These are phyloP conservation scores for Ectobius pallidus DNA, from an alignment of 2,888 invertebrate species.

Conservation along the genomic window DNA sequence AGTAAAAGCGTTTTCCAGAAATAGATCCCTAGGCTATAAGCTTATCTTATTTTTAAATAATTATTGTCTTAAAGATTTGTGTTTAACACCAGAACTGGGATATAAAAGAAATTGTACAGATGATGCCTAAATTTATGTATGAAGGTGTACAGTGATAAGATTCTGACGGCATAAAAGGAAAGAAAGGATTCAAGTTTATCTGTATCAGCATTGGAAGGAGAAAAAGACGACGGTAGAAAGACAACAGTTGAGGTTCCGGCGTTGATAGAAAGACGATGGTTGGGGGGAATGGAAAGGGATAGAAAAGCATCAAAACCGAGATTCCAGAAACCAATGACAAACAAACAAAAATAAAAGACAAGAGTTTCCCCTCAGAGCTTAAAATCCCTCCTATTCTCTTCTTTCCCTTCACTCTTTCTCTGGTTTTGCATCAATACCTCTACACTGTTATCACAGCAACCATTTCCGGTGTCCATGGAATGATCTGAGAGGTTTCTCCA, in stretches of 20 bases:
- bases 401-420: neutral
- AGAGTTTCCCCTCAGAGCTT: neutral
- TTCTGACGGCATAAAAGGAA: neutral
- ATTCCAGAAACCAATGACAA: constrained; percentile 24
- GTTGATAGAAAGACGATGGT: constrained; percentile 2
- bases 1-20: no score
- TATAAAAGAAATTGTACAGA: no score
- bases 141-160: neutral
- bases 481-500: no score
- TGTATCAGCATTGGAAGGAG: constrained; percentile 8
- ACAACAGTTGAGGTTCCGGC: constrained; percentile 20
- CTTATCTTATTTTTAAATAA: no score
- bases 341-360: constrained; percentile 24
- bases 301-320: constrained; percentile 5
- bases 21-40: no score
- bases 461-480: no score
- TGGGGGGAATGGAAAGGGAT: no score
- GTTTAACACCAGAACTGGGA: no score
- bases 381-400: neutral
- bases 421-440: neutral
- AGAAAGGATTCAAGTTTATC: constrained; percentile 21
- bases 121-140: no score
- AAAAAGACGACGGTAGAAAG: constrained; percentile 28
- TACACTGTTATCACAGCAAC: neutral
- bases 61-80: no score